Evolutionary conservation across 2,113 vertebrate species (phyloP), one percentile per base, ranked within the genome.

Genomic region (Platichthys flesus): DNA sequence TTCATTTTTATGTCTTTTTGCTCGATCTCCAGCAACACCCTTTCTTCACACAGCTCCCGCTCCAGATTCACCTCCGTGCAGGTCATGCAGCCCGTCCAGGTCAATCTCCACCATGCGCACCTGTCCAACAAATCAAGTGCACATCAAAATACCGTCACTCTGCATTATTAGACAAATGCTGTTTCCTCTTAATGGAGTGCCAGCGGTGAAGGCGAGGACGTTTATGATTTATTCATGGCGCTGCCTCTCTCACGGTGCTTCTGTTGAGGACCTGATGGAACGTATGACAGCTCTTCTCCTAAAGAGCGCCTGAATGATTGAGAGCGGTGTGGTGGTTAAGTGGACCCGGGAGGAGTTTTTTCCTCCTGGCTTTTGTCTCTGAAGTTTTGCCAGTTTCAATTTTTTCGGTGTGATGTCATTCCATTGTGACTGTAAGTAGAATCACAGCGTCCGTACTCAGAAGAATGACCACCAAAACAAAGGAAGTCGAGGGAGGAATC

Each of bases 211-310:
- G 82, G 71, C 4, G 56, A 62, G 76, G 90, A 82, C 58, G 37
- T 65, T 26, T 61, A 85, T 92, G 89, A 86, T 90, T 93, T 89
- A 93, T 93, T 91, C 88, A 92, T 88, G 83, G 62, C 67, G 66
- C 67, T 69, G 84, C 74, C 86, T 81, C 83, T 85, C 76, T 51
- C 40, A 78, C 67, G 88, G 85, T 88, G 68, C 91, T 91, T 91
- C 79, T 84, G 88, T 83, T 67, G 79, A 92, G 89, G 82, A 86
- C 88, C 78, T 87, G 90, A 90, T 90, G 89, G 89, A 82, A 85
- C 37, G 40, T 78, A 49, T 84, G 84, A 90, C 88, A 88, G 89
- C 90, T 83, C 85, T 74, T 87, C 81, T 88, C 61, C 78, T 78
- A 51, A 84, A 81, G 85, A 80, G 81, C 26, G 76, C 72, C 67